These are phyloP conservation scores for Sebastolobus altivelis DNA, from an alignment of 2,797 vertebrate species.

Conservation along the genomic window DNA sequence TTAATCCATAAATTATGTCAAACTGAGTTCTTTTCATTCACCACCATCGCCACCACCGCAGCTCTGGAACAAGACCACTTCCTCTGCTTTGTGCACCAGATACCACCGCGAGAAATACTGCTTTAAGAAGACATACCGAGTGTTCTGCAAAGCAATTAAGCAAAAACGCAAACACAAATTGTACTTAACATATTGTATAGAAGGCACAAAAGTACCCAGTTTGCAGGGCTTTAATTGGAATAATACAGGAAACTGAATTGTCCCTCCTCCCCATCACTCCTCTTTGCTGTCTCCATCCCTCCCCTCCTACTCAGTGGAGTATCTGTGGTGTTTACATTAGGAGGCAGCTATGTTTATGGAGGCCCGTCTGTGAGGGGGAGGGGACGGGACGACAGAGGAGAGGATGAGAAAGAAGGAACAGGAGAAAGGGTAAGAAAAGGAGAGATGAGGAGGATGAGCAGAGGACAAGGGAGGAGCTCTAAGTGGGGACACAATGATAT, in stretches of 20 bases:
- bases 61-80: conserved; percentile 25
- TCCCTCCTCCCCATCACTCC: conserved; percentile 28
- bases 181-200: neutral
- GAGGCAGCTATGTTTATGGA: conserved; percentile 74
- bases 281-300: conserved; percentile 37
- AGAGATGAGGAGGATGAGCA: conserved; percentile 47
- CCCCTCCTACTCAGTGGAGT: conserved; percentile 25
- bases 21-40: conserved; percentile 55
- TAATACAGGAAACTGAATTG: conserved; percentile 22
- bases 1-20: conserved; percentile 69
- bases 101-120: conserved; percentile 11
- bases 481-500: neutral
- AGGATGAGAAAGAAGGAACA: conserved; percentile 41
- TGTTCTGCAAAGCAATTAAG: neutral
- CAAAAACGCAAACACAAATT: neutral
- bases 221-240: conserved; percentile 23
- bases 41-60: conserved; percentile 16
- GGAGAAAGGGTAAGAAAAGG: conserved; percentile 42
- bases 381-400: conserved; percentile 44
- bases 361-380: conserved; percentile 57
- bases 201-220: neutral
- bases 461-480: conserved; percentile 35
- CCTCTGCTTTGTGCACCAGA: conserved; percentile 21
- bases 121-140: conserved; percentile 9
- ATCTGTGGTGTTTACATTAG: conserved; percentile 75